A percentile compares a stretch with the other conserved stretches of the same genome.
Conservation (phyloP, 2,797 vertebrate genomes). For the Fringilla coelebs region DNA sequence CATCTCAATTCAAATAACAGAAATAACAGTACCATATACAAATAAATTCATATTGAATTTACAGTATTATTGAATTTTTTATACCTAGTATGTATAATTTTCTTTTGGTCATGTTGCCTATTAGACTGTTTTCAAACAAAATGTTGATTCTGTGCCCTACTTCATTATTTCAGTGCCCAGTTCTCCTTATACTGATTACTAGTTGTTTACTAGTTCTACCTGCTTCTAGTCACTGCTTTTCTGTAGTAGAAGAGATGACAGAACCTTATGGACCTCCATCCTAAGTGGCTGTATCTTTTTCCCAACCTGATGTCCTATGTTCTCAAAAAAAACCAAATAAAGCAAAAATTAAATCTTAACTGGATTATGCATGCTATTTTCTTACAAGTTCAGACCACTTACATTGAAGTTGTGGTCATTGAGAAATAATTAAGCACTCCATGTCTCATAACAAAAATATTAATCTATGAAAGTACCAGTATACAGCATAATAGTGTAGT, state of each 20-base stretch:
- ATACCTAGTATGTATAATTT: background rate
- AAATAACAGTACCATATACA: background rate
- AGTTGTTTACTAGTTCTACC: background rate
- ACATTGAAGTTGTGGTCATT: background rate
- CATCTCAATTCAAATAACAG: background rate
- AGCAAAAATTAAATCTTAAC: background rate
- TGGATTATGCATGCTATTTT: background rate
- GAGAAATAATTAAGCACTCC: constrained; percentile 1
- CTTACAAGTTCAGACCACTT: background rate
- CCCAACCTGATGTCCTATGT: background rate
- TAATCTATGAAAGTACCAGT: background rate
- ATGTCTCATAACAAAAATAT: background rate
- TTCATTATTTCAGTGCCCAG: background rate
- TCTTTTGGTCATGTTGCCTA: background rate
- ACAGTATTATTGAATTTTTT: background rate
- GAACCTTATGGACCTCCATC: background rate
- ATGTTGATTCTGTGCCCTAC: background rate
- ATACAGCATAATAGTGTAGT: background rate
- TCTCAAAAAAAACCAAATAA: background rate
- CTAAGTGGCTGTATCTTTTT: background rate
- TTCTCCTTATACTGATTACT: background rate
- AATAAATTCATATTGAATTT: background rate
- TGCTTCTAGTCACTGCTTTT: background rate
- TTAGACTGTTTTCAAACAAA: background rate
- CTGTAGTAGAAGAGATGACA: background rate